Evolutionary conservation across 1,140 invertebrate genomes (phyloP).

Genomic region (Bombus waltoni): DNA sequence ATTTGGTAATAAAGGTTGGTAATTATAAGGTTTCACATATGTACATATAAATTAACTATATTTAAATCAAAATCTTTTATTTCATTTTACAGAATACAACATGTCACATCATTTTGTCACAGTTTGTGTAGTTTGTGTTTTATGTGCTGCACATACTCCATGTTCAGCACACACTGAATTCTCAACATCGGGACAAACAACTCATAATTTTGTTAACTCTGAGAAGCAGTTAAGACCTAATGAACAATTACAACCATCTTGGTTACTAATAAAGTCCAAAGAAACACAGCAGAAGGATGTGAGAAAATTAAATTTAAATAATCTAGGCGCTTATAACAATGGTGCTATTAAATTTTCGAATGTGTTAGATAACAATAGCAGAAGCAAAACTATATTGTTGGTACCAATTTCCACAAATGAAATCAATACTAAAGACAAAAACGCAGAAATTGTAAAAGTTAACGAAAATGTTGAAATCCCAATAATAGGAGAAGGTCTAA

Average conservation of each 20-base stretch:
- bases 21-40: not conserved
- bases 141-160: slow-evolving; percentile 88
- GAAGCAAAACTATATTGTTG: slow-evolving; percentile 6
- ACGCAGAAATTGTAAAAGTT: slow-evolving; percentile 32
- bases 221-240: slow-evolving; percentile 34
- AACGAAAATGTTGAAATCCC: not conserved
- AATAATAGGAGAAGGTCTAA: slow-evolving; percentile 1
- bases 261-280: slow-evolving; percentile 34
- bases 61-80: slow-evolving; percentile 17
- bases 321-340: slow-evolving; percentile 18
- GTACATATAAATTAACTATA: not conserved
- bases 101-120: slow-evolving; percentile 86
- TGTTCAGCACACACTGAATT: slow-evolving; percentile 86
- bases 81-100: slow-evolving; percentile 57
- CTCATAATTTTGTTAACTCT: slow-evolving; percentile 14
- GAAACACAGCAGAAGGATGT: slow-evolving; percentile 31
- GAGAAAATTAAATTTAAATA: slow-evolving; percentile 33
- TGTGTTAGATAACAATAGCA: slow-evolving; percentile 22
- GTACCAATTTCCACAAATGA: slow-evolving; percentile 14
- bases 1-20: not conserved
- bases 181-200: slow-evolving; percentile 30
- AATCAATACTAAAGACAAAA: slow-evolving; percentile 40
- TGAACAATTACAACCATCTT: slow-evolving; percentile 29
- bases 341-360: slow-evolving; percentile 33
- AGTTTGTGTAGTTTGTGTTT: slow-evolving; percentile 90